A percentile compares a stretch with the other conserved stretches of the same genome.
Conservation (phyloP, 2,113 vertebrate species). For the Microtus ochrogaster region DNA sequence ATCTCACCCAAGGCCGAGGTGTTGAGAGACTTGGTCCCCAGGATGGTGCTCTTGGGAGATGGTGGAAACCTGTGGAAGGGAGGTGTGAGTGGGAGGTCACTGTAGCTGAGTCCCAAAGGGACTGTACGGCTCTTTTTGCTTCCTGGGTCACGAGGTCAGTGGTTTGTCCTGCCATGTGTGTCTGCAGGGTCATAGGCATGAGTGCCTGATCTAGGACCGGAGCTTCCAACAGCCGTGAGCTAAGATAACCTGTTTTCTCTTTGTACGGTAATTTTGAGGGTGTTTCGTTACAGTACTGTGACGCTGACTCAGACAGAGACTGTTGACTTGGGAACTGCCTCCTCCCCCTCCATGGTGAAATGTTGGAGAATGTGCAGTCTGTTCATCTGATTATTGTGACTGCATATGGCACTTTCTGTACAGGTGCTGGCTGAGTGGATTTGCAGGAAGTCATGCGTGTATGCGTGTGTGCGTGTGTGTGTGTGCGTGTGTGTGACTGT, state of each 20-base stretch:
- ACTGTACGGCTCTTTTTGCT: background rate
- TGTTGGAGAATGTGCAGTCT: background rate
- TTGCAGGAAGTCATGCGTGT: background rate
- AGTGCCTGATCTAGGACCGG: background rate
- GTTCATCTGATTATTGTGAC: conserved; percentile 19
- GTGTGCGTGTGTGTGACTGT: background rate
- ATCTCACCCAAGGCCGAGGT: background rate
- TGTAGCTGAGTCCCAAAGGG: too few species aligned
- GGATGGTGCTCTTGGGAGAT: background rate
- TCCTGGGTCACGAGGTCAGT: background rate
- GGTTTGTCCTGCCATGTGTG: background rate
- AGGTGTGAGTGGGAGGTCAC: background rate
- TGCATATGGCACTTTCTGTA: background rate
- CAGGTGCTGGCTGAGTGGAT: background rate
- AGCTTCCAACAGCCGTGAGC: background rate
- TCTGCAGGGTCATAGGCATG: background rate
- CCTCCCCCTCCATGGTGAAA: background rate
- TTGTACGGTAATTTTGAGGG: too few species aligned
- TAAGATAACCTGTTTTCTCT: background rate
- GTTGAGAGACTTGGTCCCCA: background rate
- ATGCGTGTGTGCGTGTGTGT: background rate
- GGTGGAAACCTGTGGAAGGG: background rate
- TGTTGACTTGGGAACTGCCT: too few species aligned
- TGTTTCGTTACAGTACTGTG: background rate
- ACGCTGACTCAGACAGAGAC: background rate